These are phyloP conservation scores for Pararge aegeria DNA, from an alignment of 1,140 invertebrate species.

Conservation along the genomic window DNA sequence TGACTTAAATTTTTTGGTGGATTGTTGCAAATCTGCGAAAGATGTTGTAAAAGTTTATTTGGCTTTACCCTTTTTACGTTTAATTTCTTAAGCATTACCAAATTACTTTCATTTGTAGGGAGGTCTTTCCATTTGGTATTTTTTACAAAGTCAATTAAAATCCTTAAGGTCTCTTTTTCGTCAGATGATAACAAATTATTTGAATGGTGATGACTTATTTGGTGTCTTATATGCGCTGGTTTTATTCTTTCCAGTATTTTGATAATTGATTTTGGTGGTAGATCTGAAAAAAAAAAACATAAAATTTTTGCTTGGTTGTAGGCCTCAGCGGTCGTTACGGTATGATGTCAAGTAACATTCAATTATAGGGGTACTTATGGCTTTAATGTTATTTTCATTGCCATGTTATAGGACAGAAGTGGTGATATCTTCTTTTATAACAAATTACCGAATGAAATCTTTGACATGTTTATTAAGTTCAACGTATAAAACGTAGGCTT, in stretches of 20 bases:
- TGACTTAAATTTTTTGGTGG: background rate
- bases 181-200: conserved; percentile 34
- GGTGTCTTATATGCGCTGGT: conserved; percentile 51
- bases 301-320: too few relatives aligned
- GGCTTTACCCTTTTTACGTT: conserved; percentile 22
- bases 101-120: conserved; percentile 21
- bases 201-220: conserved; percentile 41
- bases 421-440: too few relatives aligned
- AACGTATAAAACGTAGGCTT: too few relatives aligned
- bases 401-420: too few relatives aligned
- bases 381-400: too few relatives aligned
- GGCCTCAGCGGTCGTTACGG: too few relatives aligned
- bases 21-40: conserved; percentile 35
- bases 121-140: conserved; percentile 40
- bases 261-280: conserved; percentile 44
- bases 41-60: conserved; percentile 35
- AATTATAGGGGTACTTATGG: too few relatives aligned
- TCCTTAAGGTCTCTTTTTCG: conserved; percentile 42
- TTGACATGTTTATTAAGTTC: too few relatives aligned
- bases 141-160: conserved; percentile 48
- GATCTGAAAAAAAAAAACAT: conserved; percentile 40
- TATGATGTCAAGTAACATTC: too few relatives aligned
- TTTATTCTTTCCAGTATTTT: conserved; percentile 53
- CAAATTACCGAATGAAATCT: too few relatives aligned
- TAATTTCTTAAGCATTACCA: conserved; percentile 23